phyloP scores from a whole-genome alignment of 2,797 vertebrate genomes.

The Sitta carolinensis region DNA sequence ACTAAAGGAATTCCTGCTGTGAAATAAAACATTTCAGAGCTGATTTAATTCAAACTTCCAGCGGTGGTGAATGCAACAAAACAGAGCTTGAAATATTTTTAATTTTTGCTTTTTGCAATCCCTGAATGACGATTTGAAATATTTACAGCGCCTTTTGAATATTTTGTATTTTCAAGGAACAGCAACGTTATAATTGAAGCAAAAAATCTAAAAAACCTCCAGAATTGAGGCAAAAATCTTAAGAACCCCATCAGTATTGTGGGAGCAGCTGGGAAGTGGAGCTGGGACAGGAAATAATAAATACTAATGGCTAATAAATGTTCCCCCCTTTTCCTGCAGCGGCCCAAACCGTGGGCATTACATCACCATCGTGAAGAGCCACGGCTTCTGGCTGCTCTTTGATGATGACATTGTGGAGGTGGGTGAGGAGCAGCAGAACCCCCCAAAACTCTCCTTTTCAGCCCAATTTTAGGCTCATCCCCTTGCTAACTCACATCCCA shows the following conservation, averaged over 20 bases:
- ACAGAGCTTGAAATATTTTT: background rate
- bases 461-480: background rate
- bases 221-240: background rate
- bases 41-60: background rate
- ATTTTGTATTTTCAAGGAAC: background rate
- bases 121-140: fast-evolving
- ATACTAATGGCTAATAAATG: background rate
- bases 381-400: slow-evolving; percentile 93
- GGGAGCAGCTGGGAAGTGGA: background rate
- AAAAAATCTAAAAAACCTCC: background rate
- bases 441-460: background rate
- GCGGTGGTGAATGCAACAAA: background rate
- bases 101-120: background rate
- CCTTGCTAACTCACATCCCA: background rate
- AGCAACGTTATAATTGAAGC: background rate
- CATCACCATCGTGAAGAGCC: slow-evolving; percentile 94
- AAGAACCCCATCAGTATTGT: background rate
- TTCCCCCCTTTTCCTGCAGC: slow-evolving; percentile 60
- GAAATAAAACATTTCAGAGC: background rate
- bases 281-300: background rate
- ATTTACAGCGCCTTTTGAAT: background rate
- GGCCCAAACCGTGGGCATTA: slow-evolving; percentile 93
- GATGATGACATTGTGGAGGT: slow-evolving; percentile 94
- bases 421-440: background rate
- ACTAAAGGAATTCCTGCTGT: background rate